These are phyloP conservation scores for Rhineura floridana DNA, from an alignment of 2,113 vertebrate genomes.

Conservation along the genomic window DNA sequence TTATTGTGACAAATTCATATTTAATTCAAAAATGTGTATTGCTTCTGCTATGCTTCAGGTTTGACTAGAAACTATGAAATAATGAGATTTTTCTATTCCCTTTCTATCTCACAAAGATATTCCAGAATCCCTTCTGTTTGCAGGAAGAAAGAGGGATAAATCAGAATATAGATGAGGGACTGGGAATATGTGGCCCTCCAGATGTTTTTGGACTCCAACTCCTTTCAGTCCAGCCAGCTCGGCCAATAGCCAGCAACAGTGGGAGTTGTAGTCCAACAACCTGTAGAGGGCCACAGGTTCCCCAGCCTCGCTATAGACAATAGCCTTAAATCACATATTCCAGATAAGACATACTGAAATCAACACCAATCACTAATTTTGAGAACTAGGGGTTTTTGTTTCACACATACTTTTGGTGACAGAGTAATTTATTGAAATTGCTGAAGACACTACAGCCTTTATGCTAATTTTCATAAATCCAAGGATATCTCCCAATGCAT, in stretches of 20 bases:
- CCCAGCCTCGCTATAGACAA: too few relatives aligned
- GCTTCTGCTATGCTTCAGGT: neutral
- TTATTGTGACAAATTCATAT: neutral
- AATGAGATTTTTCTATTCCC: neutral
- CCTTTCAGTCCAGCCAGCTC: too few relatives aligned
- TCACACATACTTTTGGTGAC: neutral
- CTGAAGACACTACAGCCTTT: neutral
- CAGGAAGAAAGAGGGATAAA: neutral
- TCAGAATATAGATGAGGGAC: neutral
- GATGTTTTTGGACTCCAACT: too few relatives aligned
- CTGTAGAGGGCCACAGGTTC: too few relatives aligned
- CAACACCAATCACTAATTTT: neutral
- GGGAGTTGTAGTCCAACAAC: too few relatives aligned
- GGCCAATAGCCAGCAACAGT: too few relatives aligned
- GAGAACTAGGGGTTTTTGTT: neutral
- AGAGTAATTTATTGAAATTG: neutral
- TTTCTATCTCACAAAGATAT: neutral
- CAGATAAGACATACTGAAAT: neutral
- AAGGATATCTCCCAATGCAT: neutral
- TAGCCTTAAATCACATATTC: neutral
- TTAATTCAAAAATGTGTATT: slow-evolving; percentile 3
- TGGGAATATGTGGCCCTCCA: too few relatives aligned
- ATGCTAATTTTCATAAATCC: neutral
- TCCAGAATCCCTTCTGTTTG: neutral
- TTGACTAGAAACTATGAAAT: neutral